A percentile compares a stretch with the other conserved stretches of the same genome.
phyloP scores from a whole-genome alignment of 2,797 vertebrate species.

The Glyptemys insculpta region DNA sequence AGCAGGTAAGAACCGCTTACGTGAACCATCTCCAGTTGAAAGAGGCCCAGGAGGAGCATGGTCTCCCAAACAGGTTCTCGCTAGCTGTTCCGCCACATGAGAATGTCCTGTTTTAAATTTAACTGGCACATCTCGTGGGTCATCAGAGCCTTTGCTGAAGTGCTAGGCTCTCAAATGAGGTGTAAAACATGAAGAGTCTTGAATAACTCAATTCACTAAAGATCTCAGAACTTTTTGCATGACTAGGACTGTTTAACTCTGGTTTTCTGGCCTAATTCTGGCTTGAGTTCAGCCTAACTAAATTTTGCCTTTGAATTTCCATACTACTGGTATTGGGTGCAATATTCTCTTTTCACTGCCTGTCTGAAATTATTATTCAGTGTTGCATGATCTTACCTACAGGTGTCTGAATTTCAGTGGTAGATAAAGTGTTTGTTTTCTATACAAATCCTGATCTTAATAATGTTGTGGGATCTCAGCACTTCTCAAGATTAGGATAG shows the following conservation, averaged over 20 bases:
- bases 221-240: neutral
- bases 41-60: neutral
- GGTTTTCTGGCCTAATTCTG: neutral
- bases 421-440: neutral
- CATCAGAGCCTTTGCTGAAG: neutral
- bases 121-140: neutral
- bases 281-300: neutral
- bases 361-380: neutral
- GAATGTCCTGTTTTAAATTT: neutral
- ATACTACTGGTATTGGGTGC: fast-evolving
- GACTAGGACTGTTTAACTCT: neutral
- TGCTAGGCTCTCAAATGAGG: neutral
- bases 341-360: neutral
- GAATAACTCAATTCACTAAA: neutral
- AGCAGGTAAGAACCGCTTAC: neutral
- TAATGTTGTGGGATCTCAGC: neutral
- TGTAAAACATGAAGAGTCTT: neutral
- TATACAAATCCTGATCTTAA: neutral
- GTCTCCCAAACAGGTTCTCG: neutral
- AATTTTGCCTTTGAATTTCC: neutral
- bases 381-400: neutral
- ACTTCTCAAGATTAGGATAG: too few relatives aligned
- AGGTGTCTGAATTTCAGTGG: neutral
- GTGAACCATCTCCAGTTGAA: neutral
- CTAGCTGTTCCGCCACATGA: neutral